Conservation (phyloP, 2,113 vertebrate genomes). For the Bubo bubo region DNA sequence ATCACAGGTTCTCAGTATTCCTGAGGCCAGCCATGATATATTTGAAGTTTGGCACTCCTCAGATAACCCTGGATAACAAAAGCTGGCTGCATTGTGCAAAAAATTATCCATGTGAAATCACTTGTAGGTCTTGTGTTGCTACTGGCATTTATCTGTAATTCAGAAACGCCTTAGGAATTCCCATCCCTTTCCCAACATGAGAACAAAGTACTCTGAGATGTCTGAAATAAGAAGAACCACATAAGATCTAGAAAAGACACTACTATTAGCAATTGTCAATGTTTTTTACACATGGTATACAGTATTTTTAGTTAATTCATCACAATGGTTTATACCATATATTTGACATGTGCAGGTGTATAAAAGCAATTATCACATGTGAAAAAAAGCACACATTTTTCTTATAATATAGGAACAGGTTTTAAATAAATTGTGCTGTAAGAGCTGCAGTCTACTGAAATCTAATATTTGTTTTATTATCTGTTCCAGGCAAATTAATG, state of each 20-base stretch:
- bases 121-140: background rate
- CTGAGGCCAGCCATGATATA: background rate
- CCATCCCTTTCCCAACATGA: background rate
- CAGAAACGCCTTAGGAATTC: background rate
- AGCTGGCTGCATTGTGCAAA: background rate
- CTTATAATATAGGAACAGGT: background rate
- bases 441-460: background rate
- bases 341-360: background rate
- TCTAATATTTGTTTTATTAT: background rate
- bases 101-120: background rate
- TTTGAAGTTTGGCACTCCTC: background rate
- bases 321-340: background rate
- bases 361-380: background rate
- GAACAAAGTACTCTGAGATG: background rate
- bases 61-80: background rate
- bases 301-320: background rate
- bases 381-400: background rate
- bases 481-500: background rate
- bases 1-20: background rate
- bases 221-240: background rate
- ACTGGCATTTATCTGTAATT: background rate
- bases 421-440: background rate
- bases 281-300: background rate
- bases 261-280: background rate
- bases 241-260: background rate